Base-by-base conservation (phyloP, 2,888 invertebrate genomes). In the Trimorus sp. region DNA sequence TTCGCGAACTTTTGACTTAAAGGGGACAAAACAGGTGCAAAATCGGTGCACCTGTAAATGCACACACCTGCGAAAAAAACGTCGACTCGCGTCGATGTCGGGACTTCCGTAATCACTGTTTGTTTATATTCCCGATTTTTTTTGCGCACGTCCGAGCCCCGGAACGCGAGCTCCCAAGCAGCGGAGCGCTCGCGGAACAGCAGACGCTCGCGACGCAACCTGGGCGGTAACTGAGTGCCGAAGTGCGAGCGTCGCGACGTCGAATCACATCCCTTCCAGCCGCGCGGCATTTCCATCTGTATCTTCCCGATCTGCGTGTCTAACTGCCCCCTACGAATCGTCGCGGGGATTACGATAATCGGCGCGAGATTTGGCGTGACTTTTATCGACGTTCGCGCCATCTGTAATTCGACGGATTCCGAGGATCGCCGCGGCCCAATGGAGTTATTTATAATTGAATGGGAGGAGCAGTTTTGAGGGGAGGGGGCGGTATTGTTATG, bases 191-290 rank as follows among this genome's bases (percentile, higher is more conserved):
- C 68, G 49, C 73, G 12, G 60, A 49, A 56, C 49, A 54, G 49
- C 73, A 4, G 73, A 62, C 79, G 85, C 82, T 81, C 84, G 70
- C 84, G 84, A 77, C 84, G 85, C 81, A 82, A 83, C 82, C 85
- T 84, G 85, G 85, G 85, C 84, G 85, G 85, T 83, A 83, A 85
- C 85, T 85, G 84, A 85, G 79, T 76, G 59, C 53, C 71, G 51
- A 73, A 70, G 74, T 74, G 76, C 74, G 65, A 70, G 83, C 84
- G 84, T 81, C 82, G 83, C 82, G 82, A 83, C 83, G 82, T 83
- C 82, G 70, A 79, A 81, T 81, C 75, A 83, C 85, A 83, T 84
- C 84, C 79, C 84, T 84, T 71, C 84, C 80, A 74, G 69, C 68
- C 38, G 40, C 65, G 59, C 68, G 62, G 59, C 71, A 65, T n/a